Conservation (phyloP, 2,113 vertebrate genomes). For the Brachyhypopomus occidentalis region DNA sequence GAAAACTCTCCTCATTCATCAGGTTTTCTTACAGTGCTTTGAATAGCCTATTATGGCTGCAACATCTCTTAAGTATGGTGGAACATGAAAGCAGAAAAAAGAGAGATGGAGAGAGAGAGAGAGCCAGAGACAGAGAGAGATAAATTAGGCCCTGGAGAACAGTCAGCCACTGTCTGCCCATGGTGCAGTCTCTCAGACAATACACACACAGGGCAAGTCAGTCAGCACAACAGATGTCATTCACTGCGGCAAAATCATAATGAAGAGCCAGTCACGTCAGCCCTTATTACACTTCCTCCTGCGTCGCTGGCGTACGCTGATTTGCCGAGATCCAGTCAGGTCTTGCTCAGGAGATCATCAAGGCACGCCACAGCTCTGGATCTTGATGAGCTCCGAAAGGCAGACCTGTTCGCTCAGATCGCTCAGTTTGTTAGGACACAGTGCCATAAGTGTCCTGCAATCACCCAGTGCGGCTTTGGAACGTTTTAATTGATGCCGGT, state of each 20-base stretch:
- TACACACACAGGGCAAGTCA: constrained; percentile 59
- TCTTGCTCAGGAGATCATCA: constrained; percentile 72
- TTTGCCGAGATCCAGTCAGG: constrained; percentile 60
- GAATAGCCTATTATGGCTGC: constrained; percentile 70
- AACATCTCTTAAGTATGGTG: constrained; percentile 65
- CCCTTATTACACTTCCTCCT: constrained; percentile 64
- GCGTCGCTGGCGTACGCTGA: constrained; percentile 55
- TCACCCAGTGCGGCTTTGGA: constrained; percentile 72
- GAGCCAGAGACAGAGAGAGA: constrained; percentile 42
- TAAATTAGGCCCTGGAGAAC: constrained; percentile 67
- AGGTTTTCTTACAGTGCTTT: constrained; percentile 63
- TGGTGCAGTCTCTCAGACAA: constrained; percentile 53
- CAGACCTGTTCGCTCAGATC: too few species aligned
- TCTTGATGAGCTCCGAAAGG: constrained; percentile 78
- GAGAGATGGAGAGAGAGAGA: constrained; percentile 4
- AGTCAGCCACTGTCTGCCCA: constrained; percentile 61
- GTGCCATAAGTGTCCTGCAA: constrained; percentile 75
- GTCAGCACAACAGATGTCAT: constrained; percentile 69
- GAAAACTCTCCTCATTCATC: constrained; percentile 56
- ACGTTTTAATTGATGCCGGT: constrained; percentile 86
- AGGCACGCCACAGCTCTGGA: constrained; percentile 76
- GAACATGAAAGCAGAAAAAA: constrained; percentile 64
- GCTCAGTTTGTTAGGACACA: constrained; percentile 79
- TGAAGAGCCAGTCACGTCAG: constrained; percentile 74
- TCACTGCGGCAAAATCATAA: constrained; percentile 66